Base-by-base conservation (phyloP, 2,113 vertebrate species). In the Ochotona princeps region DNA sequence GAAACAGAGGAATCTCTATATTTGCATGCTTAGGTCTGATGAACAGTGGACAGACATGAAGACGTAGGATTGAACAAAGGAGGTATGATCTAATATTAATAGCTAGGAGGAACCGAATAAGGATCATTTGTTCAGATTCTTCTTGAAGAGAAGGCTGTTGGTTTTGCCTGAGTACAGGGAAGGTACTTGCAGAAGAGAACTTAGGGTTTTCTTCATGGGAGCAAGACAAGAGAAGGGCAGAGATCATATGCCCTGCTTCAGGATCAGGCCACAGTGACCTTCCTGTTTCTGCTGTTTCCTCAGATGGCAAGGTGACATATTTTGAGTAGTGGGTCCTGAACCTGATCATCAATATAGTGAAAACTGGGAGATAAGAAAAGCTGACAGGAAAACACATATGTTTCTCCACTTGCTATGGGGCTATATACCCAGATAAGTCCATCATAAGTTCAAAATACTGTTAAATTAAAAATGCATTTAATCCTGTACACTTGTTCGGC, bases 341-440 rank as follows among this genome's bases (percentile, higher is more conserved):
- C 51, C 26, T 28, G 8, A 72, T 26, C 35, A 79, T 21, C 83
- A 74, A 57, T 57, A 78, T 74, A 9, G 35, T 74, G 38, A 87
- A 92, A 80, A 38, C 47, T 44, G 92, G n/a, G 67, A 89, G 69
- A 38, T 54, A n/a, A 92, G 54, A 28, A 44, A 28, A 83, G 54
- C 47, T 76, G 78, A 94, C 44, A 92, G 76, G 74, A 95, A 93
- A 89, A 89, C 38, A 44, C 38, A 44, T 44, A 44, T 44, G 38
- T 44, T 44, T 44, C 38, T 44, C 6, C 38, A 44, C 38, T 44
- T 44, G 38, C 38, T 44, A 44, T 44, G 38, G 38, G 38, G 38
- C 38, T 44, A 44, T 6, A 44, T 44, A 44, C 38, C 38, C 38
- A 44, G 38, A 44, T 44, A 44, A 44, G 6, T 44, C 38, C 38